Evolutionary conservation across 2,797 vertebrate genomes (phyloP).

Genomic region (Lepilemur septentrionalis): DNA sequence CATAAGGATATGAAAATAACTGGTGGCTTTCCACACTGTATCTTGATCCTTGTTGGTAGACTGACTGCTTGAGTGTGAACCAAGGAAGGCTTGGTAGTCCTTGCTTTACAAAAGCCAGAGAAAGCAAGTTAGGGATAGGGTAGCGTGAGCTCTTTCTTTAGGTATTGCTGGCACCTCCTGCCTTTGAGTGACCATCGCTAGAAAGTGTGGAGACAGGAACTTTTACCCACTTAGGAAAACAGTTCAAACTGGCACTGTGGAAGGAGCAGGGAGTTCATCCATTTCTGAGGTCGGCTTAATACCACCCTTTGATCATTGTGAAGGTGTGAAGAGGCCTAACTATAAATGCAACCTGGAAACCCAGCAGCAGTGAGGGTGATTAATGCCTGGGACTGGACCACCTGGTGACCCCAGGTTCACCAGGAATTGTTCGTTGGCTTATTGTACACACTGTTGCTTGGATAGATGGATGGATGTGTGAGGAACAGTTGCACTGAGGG

Average conservation of each 20-base stretch:
- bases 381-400: background rate
- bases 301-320: background rate
- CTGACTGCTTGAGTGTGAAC: background rate
- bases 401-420: background rate
- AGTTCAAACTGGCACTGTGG: background rate
- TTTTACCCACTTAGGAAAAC: background rate
- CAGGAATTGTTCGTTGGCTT: slow-evolving; percentile 5
- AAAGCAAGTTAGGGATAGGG: background rate
- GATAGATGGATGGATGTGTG: background rate
- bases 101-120: background rate
- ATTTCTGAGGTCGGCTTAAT: background rate
- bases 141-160: background rate
- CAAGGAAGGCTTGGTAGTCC: background rate
- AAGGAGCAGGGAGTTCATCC: background rate
- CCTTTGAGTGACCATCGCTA: background rate
- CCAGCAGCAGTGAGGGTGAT: background rate
- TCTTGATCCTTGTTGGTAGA: background rate
- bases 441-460: background rate
- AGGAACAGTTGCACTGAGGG: background rate
- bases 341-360: background rate
- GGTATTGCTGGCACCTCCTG: background rate
- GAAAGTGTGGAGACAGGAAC: background rate
- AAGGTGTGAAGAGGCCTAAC: background rate
- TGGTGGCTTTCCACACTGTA: background rate
- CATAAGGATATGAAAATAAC: background rate